Evolutionary conservation across 1,140 invertebrate genomes (phyloP).

Genomic region (Drosophila bipectinata): DNA sequence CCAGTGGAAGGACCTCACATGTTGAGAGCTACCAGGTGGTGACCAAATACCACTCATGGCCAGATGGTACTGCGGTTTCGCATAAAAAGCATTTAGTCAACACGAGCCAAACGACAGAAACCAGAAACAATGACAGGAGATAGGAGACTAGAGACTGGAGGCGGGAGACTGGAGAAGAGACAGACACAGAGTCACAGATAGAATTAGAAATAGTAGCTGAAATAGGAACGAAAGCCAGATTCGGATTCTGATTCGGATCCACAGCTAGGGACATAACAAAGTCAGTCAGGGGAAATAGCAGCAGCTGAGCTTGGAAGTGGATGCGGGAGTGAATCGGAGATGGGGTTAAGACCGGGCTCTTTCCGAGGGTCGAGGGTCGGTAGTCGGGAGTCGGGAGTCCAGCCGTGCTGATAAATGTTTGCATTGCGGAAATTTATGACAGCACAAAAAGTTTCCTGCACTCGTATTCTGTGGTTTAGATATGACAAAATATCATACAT

Average conservation of each 20-base stretch:
- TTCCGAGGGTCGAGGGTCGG: conserved; percentile 2
- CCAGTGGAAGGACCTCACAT: conserved; percentile 28
- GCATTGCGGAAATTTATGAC: conserved; percentile 78
- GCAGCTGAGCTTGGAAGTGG: conserved; percentile 43
- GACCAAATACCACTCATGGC: conserved; percentile 14
- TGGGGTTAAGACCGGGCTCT: background rate
- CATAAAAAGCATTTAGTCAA: conserved; percentile 70
- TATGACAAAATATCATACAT: conserved; percentile 74
- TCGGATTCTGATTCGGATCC: background rate
- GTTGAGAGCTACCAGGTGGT: conserved; percentile 25
- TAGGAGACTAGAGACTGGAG: background rate
- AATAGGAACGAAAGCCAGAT: conserved; percentile 1
- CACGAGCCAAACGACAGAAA: conserved; percentile 37
- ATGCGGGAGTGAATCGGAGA: background rate
- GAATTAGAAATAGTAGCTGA: conserved; percentile 1
- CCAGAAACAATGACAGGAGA: conserved; percentile 12
- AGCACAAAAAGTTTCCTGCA: conserved; percentile 70
- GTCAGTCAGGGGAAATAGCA: conserved; percentile 47
- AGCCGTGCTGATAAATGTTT: conserved; percentile 74
- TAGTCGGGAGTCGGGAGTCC: conserved; percentile 18
- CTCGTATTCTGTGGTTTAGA: conserved; percentile 74
- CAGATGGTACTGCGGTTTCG: conserved; percentile 55
- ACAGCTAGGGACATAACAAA: conserved; percentile 29
- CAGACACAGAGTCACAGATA: conserved; percentile 9
- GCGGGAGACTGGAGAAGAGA: conserved; percentile 1